Evolutionary conservation across 2,888 invertebrate genomes (phyloP), one percentile per base, ranked within the genome.

Genomic region (Luffia ferchaultella): DNA sequence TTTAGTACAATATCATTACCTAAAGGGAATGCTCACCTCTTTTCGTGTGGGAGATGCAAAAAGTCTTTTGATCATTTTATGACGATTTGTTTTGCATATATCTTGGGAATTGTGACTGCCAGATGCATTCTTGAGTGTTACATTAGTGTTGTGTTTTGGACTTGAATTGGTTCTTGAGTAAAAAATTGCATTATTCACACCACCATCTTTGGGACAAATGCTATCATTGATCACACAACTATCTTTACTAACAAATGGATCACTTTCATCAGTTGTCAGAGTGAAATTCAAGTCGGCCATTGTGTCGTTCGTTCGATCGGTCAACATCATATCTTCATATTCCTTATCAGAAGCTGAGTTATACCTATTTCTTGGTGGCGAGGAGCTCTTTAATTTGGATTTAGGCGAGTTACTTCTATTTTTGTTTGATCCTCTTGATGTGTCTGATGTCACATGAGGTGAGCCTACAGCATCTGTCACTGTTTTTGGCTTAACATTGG

Each of bases 291-390:
- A 56, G 56, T 80, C 84, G 0, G 80, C 84, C 65, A 85, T 61
- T 1, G 85, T 85, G 54, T 85, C 84, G 62, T 76, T 83, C 58
- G 84, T 83, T 66, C 82, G 73, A 55, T 82, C 80, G 41, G 82
- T 83, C 45, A 78, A 53, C 12, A 76, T 65, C 18, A 64, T 65
- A 42, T 49, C 49, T 1, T 82, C 84, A 55, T 63, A 67, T 2
- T 76, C 75, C 19, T 64, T 66, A 2, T 77, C 77, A 1, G 75
- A 67, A 1, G 72, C 74, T 1, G 58, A 62, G 46, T 30, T 30
- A 30, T 30, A 12, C 12, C 12, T 3, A 12, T 30, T 30, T 30
- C 3, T 30, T 7, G 3, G 30, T n/a, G n/a, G n/a, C n/a, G n/a
- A n/a, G n/a, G n/a, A n/a, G 12, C 12, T 3, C 17, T 3, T 5